phyloP scores from a whole-genome alignment of 2,797 vertebrate species.

The Hemibagrus guttatus region DNA sequence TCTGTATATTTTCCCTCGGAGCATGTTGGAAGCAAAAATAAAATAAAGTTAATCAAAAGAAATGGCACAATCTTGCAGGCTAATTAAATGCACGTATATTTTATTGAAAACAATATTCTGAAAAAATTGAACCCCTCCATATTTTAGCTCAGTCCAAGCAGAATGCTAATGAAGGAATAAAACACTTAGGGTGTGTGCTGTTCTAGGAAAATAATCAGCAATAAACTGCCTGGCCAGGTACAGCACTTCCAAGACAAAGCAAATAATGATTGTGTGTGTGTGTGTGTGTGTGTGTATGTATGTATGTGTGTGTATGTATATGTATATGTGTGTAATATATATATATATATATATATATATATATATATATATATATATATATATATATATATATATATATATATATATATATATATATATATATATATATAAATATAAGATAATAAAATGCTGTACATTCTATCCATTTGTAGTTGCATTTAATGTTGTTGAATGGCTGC shows the following conservation, averaged over 20 bases:
- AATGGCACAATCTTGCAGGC: background rate
- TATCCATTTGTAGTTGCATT: background rate
- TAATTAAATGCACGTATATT: background rate
- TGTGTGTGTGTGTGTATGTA: background rate
- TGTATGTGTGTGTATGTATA: background rate
- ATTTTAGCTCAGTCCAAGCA: background rate
- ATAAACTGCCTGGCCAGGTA: background rate
- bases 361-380: too few species aligned
- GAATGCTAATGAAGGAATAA: background rate
- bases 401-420: background rate
- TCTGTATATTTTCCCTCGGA: background rate
- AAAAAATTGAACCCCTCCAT: background rate
- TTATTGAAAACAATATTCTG: background rate
- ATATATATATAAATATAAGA: background rate
- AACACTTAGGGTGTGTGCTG: too few species aligned
- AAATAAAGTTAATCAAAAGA: background rate
- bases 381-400: too few species aligned
- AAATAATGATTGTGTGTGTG: too few species aligned
- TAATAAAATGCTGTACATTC: background rate
- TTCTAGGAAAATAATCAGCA: background rate
- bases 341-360: too few species aligned
- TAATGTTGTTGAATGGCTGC: background rate
- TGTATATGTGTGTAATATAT: too few species aligned
- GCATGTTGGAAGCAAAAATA: background rate
- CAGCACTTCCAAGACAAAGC: background rate